Conservation (phyloP, 2,797 vertebrate species). For the Streptopelia turtur region DNA sequence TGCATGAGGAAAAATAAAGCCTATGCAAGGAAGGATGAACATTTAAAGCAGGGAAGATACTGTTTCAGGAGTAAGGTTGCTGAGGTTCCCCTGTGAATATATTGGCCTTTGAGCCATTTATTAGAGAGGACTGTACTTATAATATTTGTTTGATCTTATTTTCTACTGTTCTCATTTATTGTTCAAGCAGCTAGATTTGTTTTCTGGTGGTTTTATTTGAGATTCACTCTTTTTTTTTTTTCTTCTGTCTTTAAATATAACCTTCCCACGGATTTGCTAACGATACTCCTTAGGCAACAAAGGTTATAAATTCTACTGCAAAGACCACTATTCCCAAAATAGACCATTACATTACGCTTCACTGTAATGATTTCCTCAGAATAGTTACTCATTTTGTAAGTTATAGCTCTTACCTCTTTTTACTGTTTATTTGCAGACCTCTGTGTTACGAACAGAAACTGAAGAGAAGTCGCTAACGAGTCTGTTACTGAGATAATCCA, state of each 20-base stretch:
- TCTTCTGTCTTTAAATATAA: not conserved
- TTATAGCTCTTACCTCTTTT: not conserved
- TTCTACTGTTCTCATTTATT: not conserved
- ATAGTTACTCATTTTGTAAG: not conserved
- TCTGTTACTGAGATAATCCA: not conserved
- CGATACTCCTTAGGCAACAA: not conserved
- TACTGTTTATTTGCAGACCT: not conserved
- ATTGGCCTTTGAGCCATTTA: not conserved
- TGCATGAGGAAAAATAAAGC: not conserved
- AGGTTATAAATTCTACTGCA: constrained; percentile 23
- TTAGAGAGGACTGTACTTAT: not conserved
- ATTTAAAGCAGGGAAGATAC: not conserved
- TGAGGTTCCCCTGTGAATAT: not conserved
- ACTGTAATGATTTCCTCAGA: not conserved
- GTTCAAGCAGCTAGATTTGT: not conserved
- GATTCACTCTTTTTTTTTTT: not conserved
- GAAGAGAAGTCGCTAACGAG: not conserved
- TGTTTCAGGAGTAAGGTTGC: not conserved
- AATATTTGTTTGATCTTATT: not conserved
- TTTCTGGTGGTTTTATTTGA: not conserved
- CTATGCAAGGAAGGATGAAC: not conserved
- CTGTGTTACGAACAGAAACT: not conserved
- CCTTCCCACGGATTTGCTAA: not conserved
- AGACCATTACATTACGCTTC: not conserved
- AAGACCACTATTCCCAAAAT: constrained; percentile 4